These are phyloP conservation scores for Macropodus opercularis DNA, from an alignment of 2,797 vertebrate species.

Conservation along the genomic window DNA sequence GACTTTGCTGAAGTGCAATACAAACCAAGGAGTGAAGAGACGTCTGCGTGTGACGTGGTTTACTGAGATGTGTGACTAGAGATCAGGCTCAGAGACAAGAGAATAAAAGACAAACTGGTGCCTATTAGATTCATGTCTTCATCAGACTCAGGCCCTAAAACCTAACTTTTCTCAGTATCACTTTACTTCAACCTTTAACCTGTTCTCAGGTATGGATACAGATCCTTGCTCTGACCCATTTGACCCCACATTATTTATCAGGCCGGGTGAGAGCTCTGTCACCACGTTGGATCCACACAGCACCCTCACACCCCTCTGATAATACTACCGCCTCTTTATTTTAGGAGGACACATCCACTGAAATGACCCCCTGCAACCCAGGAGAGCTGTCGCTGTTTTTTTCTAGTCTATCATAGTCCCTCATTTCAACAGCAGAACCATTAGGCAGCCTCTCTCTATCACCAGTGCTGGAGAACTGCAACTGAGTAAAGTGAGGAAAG, in stretches of 20 bases:
- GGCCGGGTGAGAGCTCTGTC: constrained; percentile 33
- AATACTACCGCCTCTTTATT: constrained; percentile 47
- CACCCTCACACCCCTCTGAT: constrained; percentile 32
- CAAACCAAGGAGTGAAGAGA: constrained; percentile 25
- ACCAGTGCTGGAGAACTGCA: constrained; percentile 33
- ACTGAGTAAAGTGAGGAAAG: constrained; percentile 27
- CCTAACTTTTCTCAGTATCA: constrained; percentile 40
- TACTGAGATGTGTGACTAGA: no score
- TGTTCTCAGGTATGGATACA: constrained; percentile 43
- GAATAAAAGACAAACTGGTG: constrained; percentile 24
- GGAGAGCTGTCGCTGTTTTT: constrained; percentile 43
- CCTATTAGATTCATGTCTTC: constrained; percentile 20
- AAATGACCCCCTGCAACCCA: constrained; percentile 29
- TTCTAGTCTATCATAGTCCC: constrained; percentile 19
- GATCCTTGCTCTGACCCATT: constrained; percentile 35
- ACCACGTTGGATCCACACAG: constrained; percentile 57
- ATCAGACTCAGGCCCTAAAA: constrained; percentile 34
- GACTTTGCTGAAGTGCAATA: no score
- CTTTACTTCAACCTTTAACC: constrained; percentile 33
- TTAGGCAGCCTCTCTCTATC: constrained; percentile 57
- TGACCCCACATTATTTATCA: constrained; percentile 71
- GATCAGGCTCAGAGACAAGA: constrained; percentile 16
- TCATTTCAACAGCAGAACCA: constrained; percentile 66
- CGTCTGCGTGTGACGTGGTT: no score
- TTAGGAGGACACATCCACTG: constrained; percentile 33